Base-by-base conservation (phyloP, 37 sponge, comb jelly and placozoan species). In the Eunapius fragilis region DNA sequence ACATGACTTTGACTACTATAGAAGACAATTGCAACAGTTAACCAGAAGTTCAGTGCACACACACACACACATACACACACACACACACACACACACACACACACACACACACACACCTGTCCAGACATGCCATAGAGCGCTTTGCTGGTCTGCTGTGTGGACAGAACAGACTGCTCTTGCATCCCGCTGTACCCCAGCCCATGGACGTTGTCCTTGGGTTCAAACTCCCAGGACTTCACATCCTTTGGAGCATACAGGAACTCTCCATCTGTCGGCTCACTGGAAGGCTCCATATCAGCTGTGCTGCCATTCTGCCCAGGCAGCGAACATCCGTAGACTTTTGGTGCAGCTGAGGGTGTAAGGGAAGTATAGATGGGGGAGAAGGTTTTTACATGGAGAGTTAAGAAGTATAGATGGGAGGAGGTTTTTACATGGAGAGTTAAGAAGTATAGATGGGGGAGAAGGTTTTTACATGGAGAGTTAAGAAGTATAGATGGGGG, bases 101-200 rank as follows among this genome's bases (percentile, higher is more conserved):
- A n/a, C n/a, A n/a, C n/a, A n/a, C n/a, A n/a, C n/a, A 85, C 26
- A 37, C 78, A 45, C 81, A 94, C 94, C 80, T 93, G 81, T 80
- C 96, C 96, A 49, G 86, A 84, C 86, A 96, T 93, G 38, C 96
- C 96, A 85, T 92, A 86, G 13, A 93, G 78, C 7, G 74, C 76
- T 32, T 58, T 86, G 24, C 79, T 86, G 25, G 70, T 74, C 69
- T 83, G 38, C 67, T 70, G 33, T 7, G 80, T 27, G 19, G 68
- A 41, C 12, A 89, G 84, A 5, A 84, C 80, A 0, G 69, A 37
- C 75, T 78, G 71, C 25, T 87, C 70, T 36, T 76, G 33, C 77
- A 85, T 94, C 25, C 96, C 96, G 31, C 87, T 70, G 76, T 96
- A 96, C 30, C 92, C 96, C 71, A 96, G 82, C 1, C 96, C 96